Percentiles rank a stretch among this genome's conserved stretches.
These are phyloP conservation scores for Stylophora pistillata DNA, from an alignment of 64 coral and sea anemone genomes.

Conservation along the genomic window DNA sequence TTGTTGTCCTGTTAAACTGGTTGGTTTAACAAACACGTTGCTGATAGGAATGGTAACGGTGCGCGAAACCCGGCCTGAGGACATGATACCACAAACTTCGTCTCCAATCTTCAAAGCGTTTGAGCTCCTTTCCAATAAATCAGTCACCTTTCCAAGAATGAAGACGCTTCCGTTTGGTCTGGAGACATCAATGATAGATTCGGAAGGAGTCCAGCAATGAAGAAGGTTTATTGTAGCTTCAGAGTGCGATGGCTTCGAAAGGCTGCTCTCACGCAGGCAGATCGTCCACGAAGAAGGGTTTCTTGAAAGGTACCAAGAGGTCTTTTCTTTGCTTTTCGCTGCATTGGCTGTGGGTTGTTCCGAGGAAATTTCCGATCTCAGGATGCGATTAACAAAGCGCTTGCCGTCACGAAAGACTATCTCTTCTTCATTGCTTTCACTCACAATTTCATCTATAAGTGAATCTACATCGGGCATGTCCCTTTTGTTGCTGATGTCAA, in stretches of 20 bases:
- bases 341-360: no score
- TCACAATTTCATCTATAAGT: neutral
- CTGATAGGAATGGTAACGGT: neutral
- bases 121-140: neutral
- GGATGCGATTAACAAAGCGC: conserved; percentile 20
- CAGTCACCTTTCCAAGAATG: neutral
- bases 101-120: conserved; percentile 7
- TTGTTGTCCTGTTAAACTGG: conserved; percentile 9
- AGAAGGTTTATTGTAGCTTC: neutral
- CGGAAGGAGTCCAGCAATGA: conserved; percentile 11
- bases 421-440: conserved; percentile 21
- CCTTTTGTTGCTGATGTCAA: conserved; percentile 12
- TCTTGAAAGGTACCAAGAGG: neutral
- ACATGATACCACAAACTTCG: conserved; percentile 32
- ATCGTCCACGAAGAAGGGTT: neutral
- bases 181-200: conserved; percentile 1
- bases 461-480: conserved; percentile 1
- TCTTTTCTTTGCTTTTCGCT: neutral
- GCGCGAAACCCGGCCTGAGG: conserved; percentile 4
- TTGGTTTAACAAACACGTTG: conserved; percentile 26
- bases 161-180: conserved; percentile 14
- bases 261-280: neutral
- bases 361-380: neutral
- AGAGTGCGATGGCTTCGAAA: neutral
- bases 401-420: neutral